phyloP scores from a whole-genome alignment of 2,797 vertebrate species.

The Mormyrus proboscirostris region DNA sequence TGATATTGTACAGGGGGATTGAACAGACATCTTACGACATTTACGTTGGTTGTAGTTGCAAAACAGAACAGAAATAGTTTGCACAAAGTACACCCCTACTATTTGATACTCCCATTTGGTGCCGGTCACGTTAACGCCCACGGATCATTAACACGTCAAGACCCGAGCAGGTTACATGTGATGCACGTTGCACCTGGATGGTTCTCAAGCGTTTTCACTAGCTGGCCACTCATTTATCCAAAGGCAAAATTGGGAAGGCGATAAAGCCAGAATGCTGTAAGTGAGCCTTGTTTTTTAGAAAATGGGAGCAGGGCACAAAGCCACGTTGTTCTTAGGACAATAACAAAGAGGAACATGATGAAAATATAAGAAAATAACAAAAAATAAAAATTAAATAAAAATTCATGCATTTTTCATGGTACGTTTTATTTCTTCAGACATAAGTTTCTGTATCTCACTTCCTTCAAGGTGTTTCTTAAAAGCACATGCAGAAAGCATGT shows the following conservation, averaged over 20 bases:
- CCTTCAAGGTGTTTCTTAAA: neutral
- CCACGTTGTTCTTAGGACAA: neutral
- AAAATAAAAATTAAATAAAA: neutral
- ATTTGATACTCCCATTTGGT: neutral
- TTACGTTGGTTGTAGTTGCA: neutral
- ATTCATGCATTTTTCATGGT: neutral
- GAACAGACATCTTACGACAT: neutral
- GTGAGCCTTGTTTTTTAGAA: neutral
- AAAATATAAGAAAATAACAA: neutral
- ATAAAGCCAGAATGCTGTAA: neutral
- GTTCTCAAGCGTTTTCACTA: neutral
- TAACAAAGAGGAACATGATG: neutral
- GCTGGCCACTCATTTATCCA: neutral
- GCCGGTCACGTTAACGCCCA: neutral
- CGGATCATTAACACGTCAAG: neutral
- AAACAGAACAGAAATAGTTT: conserved; percentile 1
- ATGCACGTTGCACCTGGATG: neutral
- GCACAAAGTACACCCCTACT: neutral
- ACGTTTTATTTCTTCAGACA: neutral
- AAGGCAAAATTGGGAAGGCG: neutral
- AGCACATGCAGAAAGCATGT: neutral
- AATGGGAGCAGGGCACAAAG: neutral
- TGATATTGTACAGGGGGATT: neutral
- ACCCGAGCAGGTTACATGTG: neutral
- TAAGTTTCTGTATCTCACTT: neutral